A percentile compares a stretch with the other conserved stretches of the same genome.
Conservation (phyloP, 2,888 invertebrate genomes). For the Teleiodes luculella region DNA sequence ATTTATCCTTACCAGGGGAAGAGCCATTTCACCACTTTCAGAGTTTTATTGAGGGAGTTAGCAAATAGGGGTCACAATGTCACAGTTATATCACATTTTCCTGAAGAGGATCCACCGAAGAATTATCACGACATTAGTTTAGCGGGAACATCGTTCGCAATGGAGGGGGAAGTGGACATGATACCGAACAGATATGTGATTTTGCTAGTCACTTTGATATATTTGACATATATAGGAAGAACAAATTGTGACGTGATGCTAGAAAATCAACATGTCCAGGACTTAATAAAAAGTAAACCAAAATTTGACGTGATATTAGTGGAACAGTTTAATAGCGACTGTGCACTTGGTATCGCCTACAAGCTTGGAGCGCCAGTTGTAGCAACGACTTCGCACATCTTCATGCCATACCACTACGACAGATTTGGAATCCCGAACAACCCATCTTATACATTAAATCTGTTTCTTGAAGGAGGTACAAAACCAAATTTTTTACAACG, state of each 20-base stretch:
- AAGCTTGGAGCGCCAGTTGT: slow-evolving; percentile 81
- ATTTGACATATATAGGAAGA: slow-evolving; percentile 39
- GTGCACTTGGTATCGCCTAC: slow-evolving; percentile 82
- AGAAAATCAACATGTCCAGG: slow-evolving; percentile 50
- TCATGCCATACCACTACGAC: slow-evolving; percentile 80
- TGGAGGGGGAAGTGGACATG: slow-evolving; percentile 34
- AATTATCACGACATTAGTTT: slow-evolving; percentile 81
- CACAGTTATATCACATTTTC: slow-evolving; percentile 83
- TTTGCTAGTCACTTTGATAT: slow-evolving; percentile 32
- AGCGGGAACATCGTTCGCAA: slow-evolving; percentile 38
- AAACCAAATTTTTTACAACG: slow-evolving; percentile 57
- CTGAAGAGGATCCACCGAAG: slow-evolving; percentile 58
- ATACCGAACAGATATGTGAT: slow-evolving; percentile 36
- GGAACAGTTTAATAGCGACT: slow-evolving; percentile 86
- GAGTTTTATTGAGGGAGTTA: slow-evolving; percentile 78
- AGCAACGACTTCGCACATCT: slow-evolving; percentile 74
- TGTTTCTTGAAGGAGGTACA: slow-evolving; percentile 70
- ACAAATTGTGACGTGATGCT: slow-evolving; percentile 57
- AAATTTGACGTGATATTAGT: slow-evolving; percentile 83
- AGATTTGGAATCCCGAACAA: slow-evolving; percentile 79
- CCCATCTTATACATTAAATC: slow-evolving; percentile 76
- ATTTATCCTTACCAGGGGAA: slow-evolving; percentile 83
- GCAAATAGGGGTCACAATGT: slow-evolving; percentile 81
- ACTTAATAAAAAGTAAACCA: slow-evolving; percentile 55
- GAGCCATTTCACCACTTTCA: slow-evolving; percentile 84